These are phyloP conservation scores for Anoplolepis gracilipes DNA, from an alignment of 1,140 invertebrate genomes.

Conservation along the genomic window DNA sequence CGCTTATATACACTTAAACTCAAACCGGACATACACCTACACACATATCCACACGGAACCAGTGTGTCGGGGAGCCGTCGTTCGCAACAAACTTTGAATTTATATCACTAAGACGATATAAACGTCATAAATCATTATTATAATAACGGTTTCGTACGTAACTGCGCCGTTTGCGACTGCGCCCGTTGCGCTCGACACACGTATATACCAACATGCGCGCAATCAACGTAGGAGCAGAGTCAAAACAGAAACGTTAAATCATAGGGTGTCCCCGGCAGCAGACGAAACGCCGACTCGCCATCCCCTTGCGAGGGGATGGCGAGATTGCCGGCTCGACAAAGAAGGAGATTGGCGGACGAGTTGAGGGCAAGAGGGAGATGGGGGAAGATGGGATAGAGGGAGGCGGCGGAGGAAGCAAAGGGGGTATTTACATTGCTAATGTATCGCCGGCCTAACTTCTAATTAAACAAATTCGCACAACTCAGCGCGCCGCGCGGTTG, in stretches of 20 bases:
- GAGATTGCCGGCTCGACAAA: constrained; percentile 33
- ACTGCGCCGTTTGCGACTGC: constrained; percentile 38
- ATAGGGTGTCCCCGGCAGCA: constrained; percentile 68
- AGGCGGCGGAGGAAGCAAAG: no score
- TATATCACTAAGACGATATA: constrained; percentile 83
- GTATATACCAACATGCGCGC: constrained; percentile 17
- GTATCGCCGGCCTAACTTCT: constrained; percentile 85
- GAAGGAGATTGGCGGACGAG: constrained; percentile 49
- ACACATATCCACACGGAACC: constrained; percentile 9
- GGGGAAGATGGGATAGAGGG: neutral
- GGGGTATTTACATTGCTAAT: constrained; percentile 85
- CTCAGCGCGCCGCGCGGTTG: constrained; percentile 78
- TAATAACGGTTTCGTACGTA: constrained; percentile 77
- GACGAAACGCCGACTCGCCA: constrained; percentile 56
- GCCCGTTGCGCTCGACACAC: constrained; percentile 34
- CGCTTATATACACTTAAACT: neutral
- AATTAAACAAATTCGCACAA: constrained; percentile 86
- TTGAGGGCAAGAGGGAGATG: constrained; percentile 44
- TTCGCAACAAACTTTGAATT: constrained; percentile 83
- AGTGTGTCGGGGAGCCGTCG: constrained; percentile 58
- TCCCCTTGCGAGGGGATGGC: constrained; percentile 30
- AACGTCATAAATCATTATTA: constrained; percentile 83
- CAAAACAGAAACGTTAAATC: constrained; percentile 77
- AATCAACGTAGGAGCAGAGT: constrained; percentile 56
- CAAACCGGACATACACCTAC: constrained; percentile 30